Evolutionary conservation across 2,797 vertebrate species (phyloP).

Genomic region (Ctenosaura bakeri): DNA sequence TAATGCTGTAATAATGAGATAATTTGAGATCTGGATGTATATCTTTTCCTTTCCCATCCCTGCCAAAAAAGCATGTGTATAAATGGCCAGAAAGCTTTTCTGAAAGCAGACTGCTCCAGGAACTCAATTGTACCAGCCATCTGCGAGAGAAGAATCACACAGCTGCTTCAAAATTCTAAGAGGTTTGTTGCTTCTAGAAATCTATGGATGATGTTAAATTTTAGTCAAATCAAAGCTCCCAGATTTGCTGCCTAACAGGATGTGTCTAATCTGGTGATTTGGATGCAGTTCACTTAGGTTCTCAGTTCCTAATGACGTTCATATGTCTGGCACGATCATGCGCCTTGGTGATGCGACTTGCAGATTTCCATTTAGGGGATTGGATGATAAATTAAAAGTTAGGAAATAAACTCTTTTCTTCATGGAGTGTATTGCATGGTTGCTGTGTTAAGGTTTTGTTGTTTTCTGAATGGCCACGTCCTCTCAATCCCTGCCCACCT

Average conservation of each 20-base stretch:
- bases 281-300: constrained; percentile 39
- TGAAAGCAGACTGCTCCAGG: constrained; percentile 29
- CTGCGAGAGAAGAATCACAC: constrained; percentile 19
- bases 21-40: background rate
- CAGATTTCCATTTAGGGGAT: constrained; percentile 16
- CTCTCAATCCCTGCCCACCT: too few species aligned
- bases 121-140: constrained; percentile 30
- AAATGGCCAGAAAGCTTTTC: constrained; percentile 19
- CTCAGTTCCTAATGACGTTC: constrained; percentile 31
- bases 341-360: constrained; percentile 26
- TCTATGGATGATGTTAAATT: constrained; percentile 7
- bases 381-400: constrained; percentile 20
- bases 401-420: background rate
- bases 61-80: background rate
- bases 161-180: constrained; percentile 44
- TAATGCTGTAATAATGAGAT: constrained; percentile 6
- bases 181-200: constrained; percentile 41
- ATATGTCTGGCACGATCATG: background rate
- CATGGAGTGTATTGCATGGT: background rate
- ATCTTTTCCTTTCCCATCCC: background rate
- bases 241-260: background rate
- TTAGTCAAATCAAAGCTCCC: constrained; percentile 25
- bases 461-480: background rate
- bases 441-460: constrained; percentile 7
- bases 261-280: constrained; percentile 31